Evolutionary conservation across 2,797 vertebrate genomes (phyloP), one percentile per base, ranked within the genome.

Genomic region (Margarornis squamiger): DNA sequence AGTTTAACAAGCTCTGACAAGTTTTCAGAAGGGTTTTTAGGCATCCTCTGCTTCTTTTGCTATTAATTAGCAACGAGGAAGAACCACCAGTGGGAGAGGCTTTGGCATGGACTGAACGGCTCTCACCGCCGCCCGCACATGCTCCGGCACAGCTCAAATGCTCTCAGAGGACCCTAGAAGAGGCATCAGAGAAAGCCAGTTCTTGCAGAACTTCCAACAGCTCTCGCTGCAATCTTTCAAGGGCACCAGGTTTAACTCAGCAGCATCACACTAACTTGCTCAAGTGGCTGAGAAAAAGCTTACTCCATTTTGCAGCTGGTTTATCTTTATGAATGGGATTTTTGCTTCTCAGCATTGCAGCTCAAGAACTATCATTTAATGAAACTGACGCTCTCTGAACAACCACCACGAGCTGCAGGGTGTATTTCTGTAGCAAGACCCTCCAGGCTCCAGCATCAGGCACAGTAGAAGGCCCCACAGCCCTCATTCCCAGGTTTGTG

Each of bases 171-270:
- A 62, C 79, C 59, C 21, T 46, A 48, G 52, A 94, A 77, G 68
- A 94, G 89, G 62, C 92, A 92, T 14, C 30, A 71, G 72, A 92
- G 79, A 77, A 88, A 88, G 65, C 46, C 24, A 83, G 81, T 63
- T 84, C 90, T 68, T 51, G 82, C 57, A 78, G 86, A 63, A 45
- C 84, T 86, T 86, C 52, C 86, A 68, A 72, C 58, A 29, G 29
- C 74, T 71, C 7, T 1, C 0, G 0, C 81, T 67, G 91, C 57
- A 76, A 57, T 51, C 54, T 88, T 86, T 81, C 91, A 85, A 89
- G 91, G 92, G 55, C 80, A 81, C 16, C 0, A 3, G 16, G 11
- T 55, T 80, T 36, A 83, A 72, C 77, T 76, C 12, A 22, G 3
- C 63, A 49, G 84, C 22, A 5, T 22, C 7, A 6, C 34, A 23